Conservation (phyloP, 2,113 vertebrate species). For the Coreoperca whiteheadi region DNA sequence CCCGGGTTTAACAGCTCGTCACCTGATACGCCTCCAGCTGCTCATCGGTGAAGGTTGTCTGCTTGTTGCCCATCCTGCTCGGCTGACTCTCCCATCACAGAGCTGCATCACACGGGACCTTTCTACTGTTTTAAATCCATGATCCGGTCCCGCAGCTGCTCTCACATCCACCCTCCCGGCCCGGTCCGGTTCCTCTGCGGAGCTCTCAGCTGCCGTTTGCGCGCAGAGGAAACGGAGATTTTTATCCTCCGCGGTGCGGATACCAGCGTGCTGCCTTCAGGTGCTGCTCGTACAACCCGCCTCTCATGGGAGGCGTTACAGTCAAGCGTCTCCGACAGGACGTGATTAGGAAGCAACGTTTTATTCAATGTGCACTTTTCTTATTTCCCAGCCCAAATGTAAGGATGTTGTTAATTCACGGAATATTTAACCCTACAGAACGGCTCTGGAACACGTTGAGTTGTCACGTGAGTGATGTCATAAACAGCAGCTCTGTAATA, state of each 20-base stretch:
- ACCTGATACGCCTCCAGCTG: constrained; percentile 95
- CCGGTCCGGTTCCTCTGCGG: not conserved
- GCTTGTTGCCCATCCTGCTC: constrained; percentile 94
- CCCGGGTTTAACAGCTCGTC: too few relatives aligned
- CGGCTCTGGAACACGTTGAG: too few relatives aligned
- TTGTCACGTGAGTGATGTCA: too few relatives aligned
- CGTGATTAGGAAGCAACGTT: too few relatives aligned
- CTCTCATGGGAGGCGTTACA: too few relatives aligned
- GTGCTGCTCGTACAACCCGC: constrained; percentile 5
- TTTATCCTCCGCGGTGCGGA: constrained; percentile 9
- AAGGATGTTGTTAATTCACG: too few relatives aligned
- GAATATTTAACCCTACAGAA: too few relatives aligned
- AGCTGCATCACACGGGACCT: constrained; percentile 86
- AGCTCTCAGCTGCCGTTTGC: not conserved
- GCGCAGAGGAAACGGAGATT: constrained; percentile 18
- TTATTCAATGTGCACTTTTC: too few relatives aligned
- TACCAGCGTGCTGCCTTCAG: constrained; percentile 43
- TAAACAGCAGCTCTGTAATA: too few relatives aligned
- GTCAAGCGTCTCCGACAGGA: too few relatives aligned
- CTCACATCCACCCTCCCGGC: not conserved
- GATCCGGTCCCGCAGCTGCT: constrained; percentile 21
- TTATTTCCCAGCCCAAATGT: too few relatives aligned
- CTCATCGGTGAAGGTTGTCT: constrained; percentile 96
- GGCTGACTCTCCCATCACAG: constrained; percentile 82
- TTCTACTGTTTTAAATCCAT: constrained; percentile 41